Evolutionary conservation across 2,113 vertebrate species (phyloP).

Genomic region (Channa maculata): DNA sequence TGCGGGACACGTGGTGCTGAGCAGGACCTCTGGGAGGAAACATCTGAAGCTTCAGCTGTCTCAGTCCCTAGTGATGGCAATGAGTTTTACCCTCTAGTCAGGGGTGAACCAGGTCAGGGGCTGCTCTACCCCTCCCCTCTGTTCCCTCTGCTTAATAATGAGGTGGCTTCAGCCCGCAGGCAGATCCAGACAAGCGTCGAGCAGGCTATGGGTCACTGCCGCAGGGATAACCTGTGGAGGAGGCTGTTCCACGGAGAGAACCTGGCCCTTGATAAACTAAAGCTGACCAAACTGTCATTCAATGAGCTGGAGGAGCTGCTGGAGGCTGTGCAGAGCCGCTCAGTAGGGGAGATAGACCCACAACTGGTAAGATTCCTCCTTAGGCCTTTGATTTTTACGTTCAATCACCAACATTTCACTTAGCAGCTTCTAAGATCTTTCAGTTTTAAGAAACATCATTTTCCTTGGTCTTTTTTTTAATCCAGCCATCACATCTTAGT

Average conservation of each 20-base stretch:
- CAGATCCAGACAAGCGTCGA: constrained; percentile 92
- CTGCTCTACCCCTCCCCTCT: constrained; percentile 86
- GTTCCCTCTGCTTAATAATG: constrained; percentile 90
- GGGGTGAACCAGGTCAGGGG: constrained; percentile 70
- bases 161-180: constrained; percentile 89
- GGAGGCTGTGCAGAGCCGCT: constrained; percentile 91
- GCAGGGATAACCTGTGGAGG: constrained; percentile 96
- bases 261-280: constrained; percentile 91
- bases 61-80: constrained; percentile 68
- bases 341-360: constrained; percentile 93
- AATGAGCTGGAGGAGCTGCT: constrained; percentile 95
- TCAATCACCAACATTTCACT: no score
- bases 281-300: constrained; percentile 91
- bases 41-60: constrained; percentile 19
- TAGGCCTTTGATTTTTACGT: background rate
- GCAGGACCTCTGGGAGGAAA: constrained; percentile 86
- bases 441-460: no score
- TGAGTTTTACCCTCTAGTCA: constrained; percentile 78
- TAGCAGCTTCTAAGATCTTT: no score
- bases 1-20: constrained; percentile 53
- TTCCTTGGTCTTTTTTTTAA: no score
- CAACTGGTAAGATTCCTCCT: constrained; percentile 88
- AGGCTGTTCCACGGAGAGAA: constrained; percentile 96
- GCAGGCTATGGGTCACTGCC: constrained; percentile 96
- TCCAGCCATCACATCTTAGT: no score